phyloP scores from a whole-genome alignment of 30 jellyfish, hydroid and myxozoan genomes.

The Cassiopea xamachana region DNA sequence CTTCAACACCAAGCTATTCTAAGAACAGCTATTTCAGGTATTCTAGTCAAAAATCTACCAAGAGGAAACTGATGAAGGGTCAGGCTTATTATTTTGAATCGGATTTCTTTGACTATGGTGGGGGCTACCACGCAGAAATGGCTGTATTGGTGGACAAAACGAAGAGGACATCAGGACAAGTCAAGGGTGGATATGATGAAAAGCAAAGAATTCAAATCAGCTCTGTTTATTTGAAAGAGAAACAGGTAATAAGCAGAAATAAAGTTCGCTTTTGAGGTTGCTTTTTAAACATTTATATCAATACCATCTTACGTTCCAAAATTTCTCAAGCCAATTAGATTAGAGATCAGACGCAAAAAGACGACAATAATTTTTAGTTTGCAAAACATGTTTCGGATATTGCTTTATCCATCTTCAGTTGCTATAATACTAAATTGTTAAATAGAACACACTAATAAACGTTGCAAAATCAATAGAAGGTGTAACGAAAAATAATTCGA shows the following conservation, averaged over 20 bases:
- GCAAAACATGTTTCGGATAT: too few species aligned
- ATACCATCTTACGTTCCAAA: too few species aligned
- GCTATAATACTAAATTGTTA: too few species aligned
- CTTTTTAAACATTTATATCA: too few species aligned
- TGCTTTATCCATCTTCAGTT: too few species aligned
- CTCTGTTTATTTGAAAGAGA: conserved; percentile 61
- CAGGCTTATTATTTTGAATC: conserved; percentile 69
- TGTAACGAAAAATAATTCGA: too few species aligned
- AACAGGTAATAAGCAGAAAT: conserved; percentile 60
- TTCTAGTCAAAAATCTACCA: conserved; percentile 72
- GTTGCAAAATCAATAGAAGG: too few species aligned
- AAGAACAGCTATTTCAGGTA: conserved; percentile 21
- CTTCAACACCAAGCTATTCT: conserved; percentile 58
- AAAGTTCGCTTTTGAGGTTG: too few species aligned
- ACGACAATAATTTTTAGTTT: too few species aligned
- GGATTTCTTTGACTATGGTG: conserved; percentile 79
- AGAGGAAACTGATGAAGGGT: conserved; percentile 55
- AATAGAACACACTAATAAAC: too few species aligned
- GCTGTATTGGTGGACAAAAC: conserved; percentile 79
- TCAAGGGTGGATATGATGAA: conserved; percentile 78
- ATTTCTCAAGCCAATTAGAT: too few species aligned
- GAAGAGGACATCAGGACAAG: conserved; percentile 61
- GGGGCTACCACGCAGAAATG: conserved; percentile 70
- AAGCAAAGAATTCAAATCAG: conserved; percentile 65
- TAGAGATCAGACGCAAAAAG: too few species aligned